phyloP scores from a whole-genome alignment of 2,797 vertebrate species.

The Echeneis naucrates region DNA sequence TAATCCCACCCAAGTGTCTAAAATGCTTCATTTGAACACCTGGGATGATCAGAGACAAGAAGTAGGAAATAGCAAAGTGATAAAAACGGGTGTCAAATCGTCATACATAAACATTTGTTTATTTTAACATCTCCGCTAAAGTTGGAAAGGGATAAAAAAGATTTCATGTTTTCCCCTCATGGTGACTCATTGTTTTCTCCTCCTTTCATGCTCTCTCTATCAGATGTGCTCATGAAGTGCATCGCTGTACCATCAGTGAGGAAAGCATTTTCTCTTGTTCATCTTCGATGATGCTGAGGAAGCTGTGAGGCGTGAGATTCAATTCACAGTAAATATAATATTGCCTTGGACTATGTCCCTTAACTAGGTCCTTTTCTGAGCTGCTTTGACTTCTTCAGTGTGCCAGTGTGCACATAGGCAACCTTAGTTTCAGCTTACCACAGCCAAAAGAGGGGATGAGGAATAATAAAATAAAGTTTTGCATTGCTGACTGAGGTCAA shows the following conservation, averaged over 20 bases:
- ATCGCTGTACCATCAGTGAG: slow-evolving; percentile 38
- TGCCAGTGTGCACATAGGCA: neutral
- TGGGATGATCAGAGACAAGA: slow-evolving; percentile 29
- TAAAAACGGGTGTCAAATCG: neutral
- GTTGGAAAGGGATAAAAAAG: slow-evolving; percentile 7
- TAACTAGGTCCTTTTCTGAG: neutral
- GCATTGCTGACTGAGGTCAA: slow-evolving; percentile 21
- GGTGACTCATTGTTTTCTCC: slow-evolving; percentile 35
- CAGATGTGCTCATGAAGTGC: slow-evolving; percentile 37
- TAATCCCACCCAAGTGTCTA: slow-evolving; percentile 19
- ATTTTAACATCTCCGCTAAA: slow-evolving; percentile 16
- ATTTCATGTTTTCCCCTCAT: slow-evolving; percentile 15
- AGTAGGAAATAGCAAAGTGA: slow-evolving; percentile 16
- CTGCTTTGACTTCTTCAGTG: neutral
- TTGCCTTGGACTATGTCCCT: slow-evolving; percentile 9
- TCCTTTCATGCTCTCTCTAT: neutral
- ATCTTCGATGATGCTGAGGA: slow-evolving; percentile 35
- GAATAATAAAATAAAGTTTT: slow-evolving; percentile 22
- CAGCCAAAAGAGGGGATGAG: neutral
- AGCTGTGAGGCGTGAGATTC: slow-evolving; percentile 12
- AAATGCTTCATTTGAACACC: slow-evolving; percentile 22
- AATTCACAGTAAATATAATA: slow-evolving; percentile 8
- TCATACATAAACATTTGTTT: slow-evolving; percentile 17
- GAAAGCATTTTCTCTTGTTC: slow-evolving; percentile 38
- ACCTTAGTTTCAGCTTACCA: neutral